Percentiles rank a stretch among this genome's conserved stretches.
Evolutionary conservation across 2,113 vertebrate genomes (phyloP).

Genomic region (Pterocles burchelli): DNA sequence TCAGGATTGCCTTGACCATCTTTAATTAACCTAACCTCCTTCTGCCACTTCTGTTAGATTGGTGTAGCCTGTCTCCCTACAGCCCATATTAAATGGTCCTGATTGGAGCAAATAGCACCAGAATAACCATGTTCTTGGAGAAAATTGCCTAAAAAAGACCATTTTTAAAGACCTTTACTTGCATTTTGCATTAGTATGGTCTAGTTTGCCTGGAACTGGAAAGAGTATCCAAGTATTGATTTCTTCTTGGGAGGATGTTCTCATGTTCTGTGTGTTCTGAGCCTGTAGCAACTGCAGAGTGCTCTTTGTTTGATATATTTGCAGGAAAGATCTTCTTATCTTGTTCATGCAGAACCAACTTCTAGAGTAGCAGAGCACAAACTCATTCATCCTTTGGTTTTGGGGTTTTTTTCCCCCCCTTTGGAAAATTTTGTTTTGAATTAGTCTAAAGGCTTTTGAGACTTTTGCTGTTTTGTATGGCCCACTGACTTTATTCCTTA

Average conservation of each 20-base stretch:
- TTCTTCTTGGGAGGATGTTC: background rate
- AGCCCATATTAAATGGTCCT: background rate
- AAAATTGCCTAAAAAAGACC: background rate
- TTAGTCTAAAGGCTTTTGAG: background rate
- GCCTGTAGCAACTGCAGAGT: background rate
- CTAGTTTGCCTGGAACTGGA: background rate
- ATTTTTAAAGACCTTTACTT: background rate
- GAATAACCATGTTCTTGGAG: background rate
- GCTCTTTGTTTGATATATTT: background rate
- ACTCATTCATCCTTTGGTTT: background rate
- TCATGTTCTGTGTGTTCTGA: background rate
- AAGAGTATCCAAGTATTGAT: rapidly evolving
- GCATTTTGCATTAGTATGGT: background rate
- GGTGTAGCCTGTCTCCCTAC: background rate
- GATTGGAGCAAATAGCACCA: background rate
- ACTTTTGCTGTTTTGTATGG: background rate
- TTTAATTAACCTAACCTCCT: background rate
- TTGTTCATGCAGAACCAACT: background rate
- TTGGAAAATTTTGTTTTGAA: background rate
- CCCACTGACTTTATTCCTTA: background rate
- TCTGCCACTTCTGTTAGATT: background rate
- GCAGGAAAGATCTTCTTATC: background rate
- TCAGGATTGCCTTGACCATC: background rate
- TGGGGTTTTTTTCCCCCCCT: background rate
- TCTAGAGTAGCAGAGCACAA: background rate